These are phyloP conservation scores for Lepidonotus clava DNA, from an alignment of 2,888 invertebrate species.

Conservation along the genomic window DNA sequence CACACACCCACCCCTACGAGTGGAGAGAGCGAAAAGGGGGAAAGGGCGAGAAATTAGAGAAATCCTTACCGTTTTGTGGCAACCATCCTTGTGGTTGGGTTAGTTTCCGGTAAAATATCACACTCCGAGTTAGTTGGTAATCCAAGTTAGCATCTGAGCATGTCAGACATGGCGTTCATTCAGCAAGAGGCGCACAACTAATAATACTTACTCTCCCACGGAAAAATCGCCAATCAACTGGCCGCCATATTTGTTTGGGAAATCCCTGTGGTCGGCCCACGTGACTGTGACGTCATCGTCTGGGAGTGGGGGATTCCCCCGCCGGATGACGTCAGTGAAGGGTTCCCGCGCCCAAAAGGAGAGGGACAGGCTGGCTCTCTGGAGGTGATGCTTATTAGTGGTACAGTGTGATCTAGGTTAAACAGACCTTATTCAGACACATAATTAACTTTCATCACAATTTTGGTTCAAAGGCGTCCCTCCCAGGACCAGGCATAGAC, in stretches of 20 bases:
- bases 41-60: not conserved
- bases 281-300: conserved; percentile 45
- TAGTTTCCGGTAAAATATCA: not conserved
- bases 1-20: too few species aligned
- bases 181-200: not conserved
- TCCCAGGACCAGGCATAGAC: too few species aligned
- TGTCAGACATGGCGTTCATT: conserved; percentile 11
- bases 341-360: conserved; percentile 10
- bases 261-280: conserved; percentile 12
- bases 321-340: conserved; percentile 10
- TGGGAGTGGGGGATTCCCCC: conserved; percentile 3
- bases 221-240: conserved; percentile 32
- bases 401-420: too few species aligned
- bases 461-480: too few species aligned
- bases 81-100: not conserved
- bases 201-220: conserved; percentile 37
- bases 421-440: too few species aligned
- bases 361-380: too few species aligned
- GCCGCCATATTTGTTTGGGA: conserved; percentile 43
- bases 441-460: too few species aligned
- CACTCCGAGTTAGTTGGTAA: not conserved
- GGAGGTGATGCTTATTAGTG: too few species aligned
- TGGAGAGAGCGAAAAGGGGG: not conserved
- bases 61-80: not conserved
- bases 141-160: not conserved